Percentiles rank a stretch among this genome's conserved stretches.
Evolutionary conservation across 1,140 invertebrate genomes (phyloP).

Genomic region (Drosophila gunungcola): DNA sequence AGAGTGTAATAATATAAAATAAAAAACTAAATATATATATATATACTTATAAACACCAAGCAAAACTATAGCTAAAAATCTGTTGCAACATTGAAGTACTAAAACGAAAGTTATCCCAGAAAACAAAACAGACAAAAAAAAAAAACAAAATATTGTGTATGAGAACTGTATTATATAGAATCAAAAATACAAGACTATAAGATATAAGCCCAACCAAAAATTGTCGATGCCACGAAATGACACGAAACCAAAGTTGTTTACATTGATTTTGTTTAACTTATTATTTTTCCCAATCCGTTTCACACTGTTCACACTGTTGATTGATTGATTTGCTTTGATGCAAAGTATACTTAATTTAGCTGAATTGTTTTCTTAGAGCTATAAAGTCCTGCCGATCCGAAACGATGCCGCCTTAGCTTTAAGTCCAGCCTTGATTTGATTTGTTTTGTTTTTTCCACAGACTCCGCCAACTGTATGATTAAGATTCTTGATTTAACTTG

Average conservation of each 20-base stretch:
- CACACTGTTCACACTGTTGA: slow-evolving; percentile 46
- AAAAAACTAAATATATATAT: slow-evolving; percentile 22
- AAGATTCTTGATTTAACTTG: slow-evolving; percentile 41
- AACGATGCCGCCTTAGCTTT: slow-evolving; percentile 64
- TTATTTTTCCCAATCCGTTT: slow-evolving; percentile 53
- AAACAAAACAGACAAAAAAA: slow-evolving; percentile 12
- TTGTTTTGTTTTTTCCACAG: slow-evolving; percentile 52
- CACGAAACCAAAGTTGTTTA: slow-evolving; percentile 61
- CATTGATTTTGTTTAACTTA: slow-evolving; percentile 63
- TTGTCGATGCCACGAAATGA: slow-evolving; percentile 58
- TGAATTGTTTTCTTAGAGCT: slow-evolving; percentile 52
- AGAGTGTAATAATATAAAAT: slow-evolving; percentile 32
- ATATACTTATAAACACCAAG: slow-evolving; percentile 24
- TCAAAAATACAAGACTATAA: slow-evolving; percentile 29
- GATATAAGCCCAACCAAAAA: slow-evolving; percentile 62
- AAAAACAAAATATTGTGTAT: slow-evolving; percentile 37
- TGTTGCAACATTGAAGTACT: slow-evolving; percentile 83
- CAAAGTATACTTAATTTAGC: slow-evolving; percentile 52
- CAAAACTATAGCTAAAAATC: slow-evolving; percentile 60
- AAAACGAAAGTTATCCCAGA: slow-evolving; percentile 51
- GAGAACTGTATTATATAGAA: slow-evolving; percentile 68
- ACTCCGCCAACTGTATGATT: slow-evolving; percentile 48
- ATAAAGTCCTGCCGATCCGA: slow-evolving; percentile 44
- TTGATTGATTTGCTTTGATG: slow-evolving; percentile 54
- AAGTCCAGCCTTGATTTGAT: slow-evolving; percentile 68